Conservation (phyloP, 2,113 vertebrate genomes). For the Motacilla alba region DNA sequence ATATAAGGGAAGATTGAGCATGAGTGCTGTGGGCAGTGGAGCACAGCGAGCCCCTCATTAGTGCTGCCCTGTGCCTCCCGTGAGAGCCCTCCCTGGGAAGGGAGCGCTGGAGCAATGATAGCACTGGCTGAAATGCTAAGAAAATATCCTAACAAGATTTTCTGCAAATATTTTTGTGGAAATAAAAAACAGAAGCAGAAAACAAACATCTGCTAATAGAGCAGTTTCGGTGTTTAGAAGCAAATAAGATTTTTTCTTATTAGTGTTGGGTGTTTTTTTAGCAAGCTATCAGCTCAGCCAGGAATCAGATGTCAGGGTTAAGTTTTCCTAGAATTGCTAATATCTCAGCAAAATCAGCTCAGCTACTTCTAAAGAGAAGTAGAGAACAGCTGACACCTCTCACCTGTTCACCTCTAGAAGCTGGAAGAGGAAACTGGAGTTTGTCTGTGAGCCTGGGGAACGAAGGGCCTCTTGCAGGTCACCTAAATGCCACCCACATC, state of each 20-base stretch:
- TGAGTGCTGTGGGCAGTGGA: background rate
- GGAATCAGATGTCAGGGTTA: background rate
- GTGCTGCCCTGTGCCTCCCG: background rate
- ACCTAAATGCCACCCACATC: background rate
- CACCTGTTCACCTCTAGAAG: background rate
- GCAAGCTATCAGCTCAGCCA: background rate
- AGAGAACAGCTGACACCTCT: background rate
- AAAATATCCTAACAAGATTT: background rate
- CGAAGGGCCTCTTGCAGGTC: background rate
- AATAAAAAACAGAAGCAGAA: background rate
- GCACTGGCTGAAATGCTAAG: background rate
- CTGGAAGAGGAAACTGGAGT: background rate
- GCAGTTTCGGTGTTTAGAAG: background rate
- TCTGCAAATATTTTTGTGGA: background rate
- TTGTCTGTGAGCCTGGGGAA: background rate
- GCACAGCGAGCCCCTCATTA: background rate
- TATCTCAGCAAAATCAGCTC: background rate
- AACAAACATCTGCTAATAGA: background rate
- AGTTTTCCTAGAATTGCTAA: background rate
- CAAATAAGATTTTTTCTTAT: background rate
- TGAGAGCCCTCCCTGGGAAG: background rate
- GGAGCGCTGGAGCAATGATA: background rate
- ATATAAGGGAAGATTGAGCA: slow-evolving; percentile 4
- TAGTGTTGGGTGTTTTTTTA: background rate
- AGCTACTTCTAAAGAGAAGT: background rate